Percentiles rank a stretch among this genome's conserved stretches.
These are phyloP conservation scores for Harmothoe impar DNA, from an alignment of 2,888 invertebrate genomes.

Conservation along the genomic window DNA sequence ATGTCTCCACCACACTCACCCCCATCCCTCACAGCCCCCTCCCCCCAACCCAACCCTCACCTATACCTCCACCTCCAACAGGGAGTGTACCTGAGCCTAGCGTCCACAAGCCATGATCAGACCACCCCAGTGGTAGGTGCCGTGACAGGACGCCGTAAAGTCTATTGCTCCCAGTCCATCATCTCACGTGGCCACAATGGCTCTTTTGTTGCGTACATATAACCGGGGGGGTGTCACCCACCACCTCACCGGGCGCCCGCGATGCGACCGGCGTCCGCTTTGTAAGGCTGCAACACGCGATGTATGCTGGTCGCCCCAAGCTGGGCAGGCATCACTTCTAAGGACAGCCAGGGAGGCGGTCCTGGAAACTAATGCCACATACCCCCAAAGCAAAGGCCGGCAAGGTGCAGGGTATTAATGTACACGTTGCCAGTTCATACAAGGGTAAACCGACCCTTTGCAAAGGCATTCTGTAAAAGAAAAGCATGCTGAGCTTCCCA, in stretches of 20 bases:
- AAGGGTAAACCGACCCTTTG: not conserved
- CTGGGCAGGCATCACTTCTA: constrained; percentile 4
- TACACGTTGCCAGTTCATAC: not conserved
- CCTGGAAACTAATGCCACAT: not conserved
- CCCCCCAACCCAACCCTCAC: not conserved
- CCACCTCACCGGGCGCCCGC: not conserved
- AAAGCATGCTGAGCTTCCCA: too few relatives aligned
- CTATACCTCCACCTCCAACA: not conserved
- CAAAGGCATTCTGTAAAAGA: not conserved
- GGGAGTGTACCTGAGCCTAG: not conserved
- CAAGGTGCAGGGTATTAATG: constrained; percentile 17
- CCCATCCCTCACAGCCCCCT: too few relatives aligned
- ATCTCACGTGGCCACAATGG: constrained; percentile 27
- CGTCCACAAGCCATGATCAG: constrained; percentile 1
- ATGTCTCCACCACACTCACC: too few relatives aligned
- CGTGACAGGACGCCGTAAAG: not conserved
- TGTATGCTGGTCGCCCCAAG: not conserved
- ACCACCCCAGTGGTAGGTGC: not conserved
- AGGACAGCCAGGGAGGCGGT: not conserved
- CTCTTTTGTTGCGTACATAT: constrained; percentile 34
- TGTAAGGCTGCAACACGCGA: not conserved
- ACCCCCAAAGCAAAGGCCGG: not conserved
- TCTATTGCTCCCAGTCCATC: constrained; percentile 33
- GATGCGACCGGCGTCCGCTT: not conserved
- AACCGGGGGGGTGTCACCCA: not conserved